phyloP scores from a whole-genome alignment of 35 echinoderm and acorn worm genomes.

The Heliocidaris erythrogramma region DNA sequence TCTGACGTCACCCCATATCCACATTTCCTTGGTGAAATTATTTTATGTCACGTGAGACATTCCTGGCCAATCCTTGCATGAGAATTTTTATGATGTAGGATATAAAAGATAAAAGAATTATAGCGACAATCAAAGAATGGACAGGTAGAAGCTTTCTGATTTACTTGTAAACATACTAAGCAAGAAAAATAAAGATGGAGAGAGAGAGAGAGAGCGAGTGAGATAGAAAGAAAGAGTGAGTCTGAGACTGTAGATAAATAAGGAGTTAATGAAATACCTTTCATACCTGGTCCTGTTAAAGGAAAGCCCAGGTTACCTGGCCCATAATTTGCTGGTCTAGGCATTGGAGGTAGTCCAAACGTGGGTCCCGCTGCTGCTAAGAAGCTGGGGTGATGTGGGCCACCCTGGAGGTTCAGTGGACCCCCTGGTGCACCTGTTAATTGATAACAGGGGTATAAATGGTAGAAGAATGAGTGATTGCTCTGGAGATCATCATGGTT shows the following conservation, averaged over 20 bases:
- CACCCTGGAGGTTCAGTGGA: constrained; percentile 44
- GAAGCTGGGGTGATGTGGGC: constrained; percentile 59
- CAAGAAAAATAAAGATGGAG: background rate
- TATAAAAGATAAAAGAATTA: too few species aligned
- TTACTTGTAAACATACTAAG: too few species aligned
- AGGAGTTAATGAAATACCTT: background rate
- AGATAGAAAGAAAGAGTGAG: background rate
- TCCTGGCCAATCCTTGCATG: too few species aligned
- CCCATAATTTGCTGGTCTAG: constrained; percentile 48
- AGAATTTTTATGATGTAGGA: too few species aligned
- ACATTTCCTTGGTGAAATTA: too few species aligned
- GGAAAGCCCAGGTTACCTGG: constrained; percentile 61
- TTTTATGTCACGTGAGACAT: too few species aligned
- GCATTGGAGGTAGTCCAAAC: constrained; percentile 67
- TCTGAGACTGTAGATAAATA: background rate
- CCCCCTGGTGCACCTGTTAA: constrained; percentile 39
- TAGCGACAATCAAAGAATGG: too few species aligned
- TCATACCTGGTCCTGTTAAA: constrained; percentile 53
- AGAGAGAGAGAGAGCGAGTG: background rate
- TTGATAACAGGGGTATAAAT: background rate
- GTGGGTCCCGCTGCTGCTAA: constrained; percentile 50
- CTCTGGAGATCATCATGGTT: background rate
- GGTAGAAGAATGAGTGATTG: background rate
- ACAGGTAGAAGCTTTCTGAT: too few species aligned
- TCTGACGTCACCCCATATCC: too few species aligned